Base-by-base conservation (phyloP, 2,113 vertebrate species). In the Gallinago media region DNA sequence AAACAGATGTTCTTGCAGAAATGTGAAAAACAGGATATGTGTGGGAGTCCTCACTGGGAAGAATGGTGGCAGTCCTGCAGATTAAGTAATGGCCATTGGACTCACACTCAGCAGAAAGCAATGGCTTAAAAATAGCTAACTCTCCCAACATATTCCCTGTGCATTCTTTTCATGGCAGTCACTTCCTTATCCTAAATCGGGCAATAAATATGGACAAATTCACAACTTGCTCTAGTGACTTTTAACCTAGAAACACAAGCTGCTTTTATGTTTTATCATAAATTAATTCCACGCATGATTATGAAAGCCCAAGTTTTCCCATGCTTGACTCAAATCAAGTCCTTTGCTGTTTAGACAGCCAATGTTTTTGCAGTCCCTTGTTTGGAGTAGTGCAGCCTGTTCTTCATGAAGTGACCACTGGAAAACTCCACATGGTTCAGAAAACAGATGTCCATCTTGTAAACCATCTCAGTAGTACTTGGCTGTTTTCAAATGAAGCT, bases 21-120 rank as follows among this genome's bases (percentile, higher is more conserved):
- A 89, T 92, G 31, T 89, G 70, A 46, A 96, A 95, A 96, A 95
- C 95, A 95, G 95, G 95, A 97, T 96, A 93, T 95, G 94, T 73
- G 96, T 97, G 81, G 95, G 96, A 95, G 96, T 94, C 94, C 81
- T 89, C 66, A 0, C 49, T 93, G 94, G 84, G 89, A 93, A 70
- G 73, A 89, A 70, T 55, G 87, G 94, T 85, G 85, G 77, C 66
- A 58, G 66, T 88, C 81, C 75, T 91, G 52, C 25, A 31, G 61
- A 65, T 82, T 78, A 89, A 72, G 59, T 89, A 87, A 79, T 32
- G 81, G 62, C 74, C 84, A 46, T 31, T 80, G 86, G 72, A 75
- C 62, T 86, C 56, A 62, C 13, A 23, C 44, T 85, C 77, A 56
- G 66, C 73, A 91, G 84, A 94, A 95, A 54, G 38, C 62, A 94